Conservation (phyloP, 2,888 invertebrate genomes). For the Eulithis prunata region DNA sequence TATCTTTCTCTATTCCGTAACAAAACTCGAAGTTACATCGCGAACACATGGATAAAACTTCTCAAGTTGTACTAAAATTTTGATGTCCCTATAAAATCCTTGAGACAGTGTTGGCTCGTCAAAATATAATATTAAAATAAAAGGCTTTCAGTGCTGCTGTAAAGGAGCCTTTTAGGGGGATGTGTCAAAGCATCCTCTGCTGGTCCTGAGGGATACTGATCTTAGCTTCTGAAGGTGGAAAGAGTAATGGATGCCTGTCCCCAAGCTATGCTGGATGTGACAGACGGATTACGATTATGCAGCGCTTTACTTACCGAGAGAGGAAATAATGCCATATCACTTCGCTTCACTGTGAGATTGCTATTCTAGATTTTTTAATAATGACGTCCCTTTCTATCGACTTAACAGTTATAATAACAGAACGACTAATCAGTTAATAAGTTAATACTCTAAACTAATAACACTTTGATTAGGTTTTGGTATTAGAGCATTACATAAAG, state of each 20-base stretch:
- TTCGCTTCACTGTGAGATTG: too few species aligned
- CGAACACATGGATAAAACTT: constrained; percentile 38
- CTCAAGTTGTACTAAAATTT: constrained; percentile 57
- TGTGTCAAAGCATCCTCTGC: constrained; percentile 33
- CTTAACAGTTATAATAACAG: too few species aligned
- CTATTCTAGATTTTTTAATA: too few species aligned
- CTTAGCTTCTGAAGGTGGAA: neutral
- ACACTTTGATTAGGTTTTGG: too few species aligned
- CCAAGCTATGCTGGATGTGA: neutral
- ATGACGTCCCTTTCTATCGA: too few species aligned
- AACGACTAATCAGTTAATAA: too few species aligned
- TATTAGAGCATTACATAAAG: too few species aligned
- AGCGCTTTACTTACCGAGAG: too few species aligned
- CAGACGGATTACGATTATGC: neutral
- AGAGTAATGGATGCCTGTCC: neutral
- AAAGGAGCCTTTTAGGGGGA: constrained; percentile 56
- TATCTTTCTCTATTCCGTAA: constrained; percentile 2
- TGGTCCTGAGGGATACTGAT: constrained; percentile 16
- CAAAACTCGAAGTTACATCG: constrained; percentile 15
- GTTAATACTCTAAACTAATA: too few species aligned
- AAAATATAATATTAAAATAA: constrained; percentile 61
- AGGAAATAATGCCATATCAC: too few species aligned
- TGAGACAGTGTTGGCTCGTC: constrained; percentile 54
- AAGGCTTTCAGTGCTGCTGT: constrained; percentile 53
- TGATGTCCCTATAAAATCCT: constrained; percentile 61